Evolutionary conservation across 2,797 vertebrate genomes (phyloP).

Genomic region (Megaceryle alcyon): DNA sequence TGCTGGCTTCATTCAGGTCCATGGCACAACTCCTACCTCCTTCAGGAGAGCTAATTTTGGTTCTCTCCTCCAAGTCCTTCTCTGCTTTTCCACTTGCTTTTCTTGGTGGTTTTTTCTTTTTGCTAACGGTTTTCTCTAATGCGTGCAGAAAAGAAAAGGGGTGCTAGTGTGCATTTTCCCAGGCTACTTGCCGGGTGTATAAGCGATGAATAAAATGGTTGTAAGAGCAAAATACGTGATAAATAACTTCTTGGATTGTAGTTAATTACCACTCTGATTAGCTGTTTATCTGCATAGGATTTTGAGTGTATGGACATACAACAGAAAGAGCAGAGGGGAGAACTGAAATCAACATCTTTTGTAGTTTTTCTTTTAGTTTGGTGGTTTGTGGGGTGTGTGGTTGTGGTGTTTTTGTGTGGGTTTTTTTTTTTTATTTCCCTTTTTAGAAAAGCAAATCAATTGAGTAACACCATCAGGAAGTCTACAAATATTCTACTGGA

Average conservation of each 20-base stretch:
- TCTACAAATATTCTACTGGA: not conserved
- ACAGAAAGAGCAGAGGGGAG: accelerated
- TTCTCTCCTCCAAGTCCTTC: not conserved
- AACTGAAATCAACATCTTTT: not conserved
- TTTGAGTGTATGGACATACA: not conserved
- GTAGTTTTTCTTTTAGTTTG: not conserved
- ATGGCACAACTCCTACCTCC: not conserved
- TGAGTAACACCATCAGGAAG: not conserved
- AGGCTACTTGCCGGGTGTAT: not conserved
- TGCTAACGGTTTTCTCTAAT: not conserved
- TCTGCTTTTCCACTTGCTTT: not conserved
- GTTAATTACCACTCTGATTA: not conserved
- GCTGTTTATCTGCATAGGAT: not conserved
- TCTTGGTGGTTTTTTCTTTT: not conserved
- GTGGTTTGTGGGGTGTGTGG: too few relatives aligned
- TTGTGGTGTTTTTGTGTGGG: not conserved
- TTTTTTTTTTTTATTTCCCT: not conserved
- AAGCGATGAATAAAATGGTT: not conserved
- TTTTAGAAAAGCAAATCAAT: not conserved
- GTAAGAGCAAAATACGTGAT: not conserved
- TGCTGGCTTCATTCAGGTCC: not conserved
- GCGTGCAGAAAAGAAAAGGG: not conserved
- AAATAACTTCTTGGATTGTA: not conserved
- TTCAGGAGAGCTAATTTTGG: not conserved
- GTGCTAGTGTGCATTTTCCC: not conserved